Evolutionary conservation across 2,797 vertebrate genomes (phyloP).

Genomic region (Leucoraja ocellata): DNA sequence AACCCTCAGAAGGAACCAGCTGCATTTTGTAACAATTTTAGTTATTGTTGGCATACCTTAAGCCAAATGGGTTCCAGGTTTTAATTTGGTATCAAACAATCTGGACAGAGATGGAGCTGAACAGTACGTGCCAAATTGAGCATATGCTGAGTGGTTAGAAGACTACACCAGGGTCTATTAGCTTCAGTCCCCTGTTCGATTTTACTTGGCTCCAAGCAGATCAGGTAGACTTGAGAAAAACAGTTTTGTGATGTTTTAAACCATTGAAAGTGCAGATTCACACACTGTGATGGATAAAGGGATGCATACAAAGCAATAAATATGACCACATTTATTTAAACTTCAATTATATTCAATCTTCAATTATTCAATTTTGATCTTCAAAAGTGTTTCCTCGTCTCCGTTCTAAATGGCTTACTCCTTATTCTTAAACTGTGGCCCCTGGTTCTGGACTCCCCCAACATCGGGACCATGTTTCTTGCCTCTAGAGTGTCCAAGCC

Average conservation of each 20-base stretch:
- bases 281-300: no score
- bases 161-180: not conserved
- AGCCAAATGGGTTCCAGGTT: not conserved
- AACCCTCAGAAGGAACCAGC: no score
- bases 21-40: not conserved
- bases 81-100: slow-evolving; percentile 11
- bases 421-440: no score
- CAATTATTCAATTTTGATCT: no score
- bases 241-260: not conserved
- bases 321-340: not conserved
- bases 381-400: not conserved
- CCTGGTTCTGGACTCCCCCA: no score
- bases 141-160: not conserved
- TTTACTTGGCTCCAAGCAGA: not conserved
- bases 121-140: not conserved
- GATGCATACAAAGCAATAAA: not conserved
- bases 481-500: no score
- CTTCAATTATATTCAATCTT: no score
- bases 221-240: not conserved
- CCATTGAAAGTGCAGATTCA: not conserved
- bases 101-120: not conserved
- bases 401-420: no score
- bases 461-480: no score
- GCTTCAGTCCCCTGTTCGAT: not conserved
- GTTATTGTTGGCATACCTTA: not conserved